Base-by-base conservation (phyloP, 1,140 invertebrate genomes). In the Drosophila funebris region DNA sequence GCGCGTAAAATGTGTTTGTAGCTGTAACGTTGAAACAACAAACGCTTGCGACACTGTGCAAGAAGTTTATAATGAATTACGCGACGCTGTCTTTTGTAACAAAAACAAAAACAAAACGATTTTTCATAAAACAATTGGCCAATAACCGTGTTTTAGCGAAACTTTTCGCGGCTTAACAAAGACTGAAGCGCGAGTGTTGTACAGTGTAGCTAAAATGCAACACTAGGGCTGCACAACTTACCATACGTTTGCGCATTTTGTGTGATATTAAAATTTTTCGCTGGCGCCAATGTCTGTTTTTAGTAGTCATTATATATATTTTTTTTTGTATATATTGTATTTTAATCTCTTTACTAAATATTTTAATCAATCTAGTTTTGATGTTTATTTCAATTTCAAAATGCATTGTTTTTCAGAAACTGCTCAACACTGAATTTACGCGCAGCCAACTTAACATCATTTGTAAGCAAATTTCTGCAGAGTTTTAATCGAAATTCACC, bases 401-500 rank as follows among this genome's bases (percentile, higher is more conserved):
- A 58, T 46, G 13, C 9, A 29, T 18, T 29, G 43, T 56, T 41
- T 62, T 31, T 43, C 20, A 22, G 4, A 37, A 46, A 50, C 29
- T 87, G 39, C 1, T 22, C 54, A 85, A 62, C 82, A 85, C 81
- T 75, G 13, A 24, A 52, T 31, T 48, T 14, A 54, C 8, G 31
- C 75, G 83, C 82, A 87, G 71, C 82, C 75, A 88, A 79, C 78
- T 88, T 88, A 79, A 83, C 83, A 62, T 70, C 83, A 88, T 88
- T 88, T 88, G 83, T 88, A 88, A 88, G 83, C 83, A 88, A 88
- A 88, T 79, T 89, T 76, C 43, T 74, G 69, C 76, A 60, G 48
- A 62, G 46, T 78, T 54, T 74, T 62, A n/a, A 52, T 71, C 61
- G 56, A 69, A 63, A 74, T 74, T 72, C 53, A 52, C 36, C 69